Base-by-base conservation (phyloP, 2,888 invertebrate genomes). In the Tachina lurida region DNA sequence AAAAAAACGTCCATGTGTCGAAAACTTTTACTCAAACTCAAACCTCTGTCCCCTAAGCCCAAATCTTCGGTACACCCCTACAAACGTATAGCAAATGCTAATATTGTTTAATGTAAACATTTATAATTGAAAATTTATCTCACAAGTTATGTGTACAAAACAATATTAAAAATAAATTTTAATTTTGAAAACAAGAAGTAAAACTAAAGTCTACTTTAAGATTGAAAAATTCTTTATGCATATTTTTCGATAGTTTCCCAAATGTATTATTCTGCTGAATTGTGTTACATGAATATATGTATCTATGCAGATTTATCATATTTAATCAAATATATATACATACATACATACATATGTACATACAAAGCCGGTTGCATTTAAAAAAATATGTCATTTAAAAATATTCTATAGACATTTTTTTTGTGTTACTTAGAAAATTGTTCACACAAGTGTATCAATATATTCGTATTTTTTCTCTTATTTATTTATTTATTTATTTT, bases 371-470 rank as follows among this genome's bases (percentile, higher is more conserved):
- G 54, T 41, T 43, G 52, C 22, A 65, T 56, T 22, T 10, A n/a
- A 70, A 12, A n/a, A 63, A 41, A 62, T 43, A 75, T 75, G 43
- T 75, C n/a, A 19, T 65, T 76, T 52, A n/a, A 65, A 45, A 45
- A 56, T 31, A 65, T 76, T 56, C 75, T 31, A 54, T 19, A 60
- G 17, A 65, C 10, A 71, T 52, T 75, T 75, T 54, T 2, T 31
- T 43, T 17, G 3, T 17, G 17, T 62, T 62, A 8, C 13, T 15
- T 15, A n/a, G n/a, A 49, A 68, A 68, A 49, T 67, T 68, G 54
- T 54, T 70, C 58, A 67, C 70, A 52, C 43, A 41, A 60, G 43
- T 78, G 70, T 70, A 62, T 79, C 62, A 47, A 78, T 62, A 62
- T 62, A 43, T n/a, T n/a, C n/a, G n/a, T n/a, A n/a, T 58, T 41